phyloP scores from a whole-genome alignment of 2,797 vertebrate species.

The Sphaeramia orbicularis region DNA sequence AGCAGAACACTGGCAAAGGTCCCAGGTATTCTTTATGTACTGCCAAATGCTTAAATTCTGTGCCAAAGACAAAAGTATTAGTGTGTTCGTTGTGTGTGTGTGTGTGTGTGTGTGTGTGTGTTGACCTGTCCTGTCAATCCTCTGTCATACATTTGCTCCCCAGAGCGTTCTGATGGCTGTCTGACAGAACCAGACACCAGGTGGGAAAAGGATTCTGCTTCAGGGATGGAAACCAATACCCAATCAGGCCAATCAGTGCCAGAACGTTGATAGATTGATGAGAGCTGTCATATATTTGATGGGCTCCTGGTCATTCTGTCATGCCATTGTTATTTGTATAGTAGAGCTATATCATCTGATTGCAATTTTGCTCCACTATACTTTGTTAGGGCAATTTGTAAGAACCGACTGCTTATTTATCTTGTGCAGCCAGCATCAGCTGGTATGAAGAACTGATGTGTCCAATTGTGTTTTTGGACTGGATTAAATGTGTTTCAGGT shows the following conservation, averaged over 20 bases:
- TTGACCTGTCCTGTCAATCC: slow-evolving; percentile 70
- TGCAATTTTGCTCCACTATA: slow-evolving; percentile 77
- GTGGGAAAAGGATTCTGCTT: slow-evolving; percentile 71
- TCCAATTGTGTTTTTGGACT: slow-evolving; percentile 56
- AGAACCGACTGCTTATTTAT: slow-evolving; percentile 75
- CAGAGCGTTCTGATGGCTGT: slow-evolving; percentile 58
- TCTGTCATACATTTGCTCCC: slow-evolving; percentile 53
- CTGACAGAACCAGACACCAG: slow-evolving; percentile 70
- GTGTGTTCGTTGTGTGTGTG: slow-evolving; percentile 31
- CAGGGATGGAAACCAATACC: slow-evolving; percentile 70
- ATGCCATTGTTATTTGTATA: slow-evolving; percentile 76
- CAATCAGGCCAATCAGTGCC: slow-evolving; percentile 77
- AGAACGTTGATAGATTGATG: slow-evolving; percentile 79
- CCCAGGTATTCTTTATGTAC: slow-evolving; percentile 6
- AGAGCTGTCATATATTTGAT: slow-evolving; percentile 75
- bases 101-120: slow-evolving; percentile 10
- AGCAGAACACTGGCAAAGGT: slow-evolving; percentile 1
- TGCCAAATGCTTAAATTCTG: slow-evolving; percentile 30
- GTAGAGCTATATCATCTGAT: slow-evolving; percentile 73
- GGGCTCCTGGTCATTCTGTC: slow-evolving; percentile 65
- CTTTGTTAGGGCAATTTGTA: slow-evolving; percentile 81
- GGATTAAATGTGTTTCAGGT: slow-evolving; percentile 79
- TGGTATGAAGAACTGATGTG: slow-evolving; percentile 51
- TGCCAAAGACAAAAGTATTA: slow-evolving; percentile 43
- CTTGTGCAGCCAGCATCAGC: slow-evolving; percentile 63